These are phyloP conservation scores for silkworm (Bombyx mori) DNA, from an alignment of 1,140 invertebrate genomes.

Conservation along the genomic window ASM3026992v2 NC_085111.1:11109501-11110000, in stretches of 20 bases:
- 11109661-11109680: constrained; percentile 20
- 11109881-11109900: too few species aligned
- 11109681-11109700: constrained; percentile 20
- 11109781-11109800: constrained; percentile 12
- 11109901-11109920: too few species aligned
- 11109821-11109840: too few species aligned
- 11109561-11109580: background rate
- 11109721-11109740: constrained; percentile 17
- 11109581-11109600: constrained; percentile 16
- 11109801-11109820: background rate
- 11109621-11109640: constrained; percentile 9
- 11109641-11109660: constrained; percentile 3
- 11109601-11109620: constrained; percentile 15
- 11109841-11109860: too few species aligned
- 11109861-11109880: too few species aligned
- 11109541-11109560: background rate
- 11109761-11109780: constrained; percentile 14
- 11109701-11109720: constrained; percentile 28
- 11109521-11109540: background rate
- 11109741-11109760: constrained; percentile 12
- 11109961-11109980: too few species aligned
- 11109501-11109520: too few species aligned
- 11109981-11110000: too few species aligned
- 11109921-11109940: background rate
- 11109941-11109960: too few species aligned